These are phyloP conservation scores for Nycteola revayana DNA, from an alignment of 2,888 invertebrate genomes.

Conservation along the genomic window DNA sequence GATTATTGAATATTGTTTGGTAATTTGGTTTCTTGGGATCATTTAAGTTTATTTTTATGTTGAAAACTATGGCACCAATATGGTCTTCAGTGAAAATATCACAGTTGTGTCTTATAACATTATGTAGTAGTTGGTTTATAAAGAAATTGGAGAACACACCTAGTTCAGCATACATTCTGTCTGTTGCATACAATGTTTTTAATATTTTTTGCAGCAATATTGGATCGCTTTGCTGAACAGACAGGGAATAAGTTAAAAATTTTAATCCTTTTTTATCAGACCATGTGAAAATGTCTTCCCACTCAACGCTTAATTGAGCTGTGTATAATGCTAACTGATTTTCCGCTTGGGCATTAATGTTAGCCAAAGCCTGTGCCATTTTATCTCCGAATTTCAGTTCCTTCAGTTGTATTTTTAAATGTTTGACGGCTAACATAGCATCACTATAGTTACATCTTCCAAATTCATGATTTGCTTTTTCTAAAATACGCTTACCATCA, in stretches of 20 bases:
- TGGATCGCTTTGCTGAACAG: slow-evolving; percentile 69
- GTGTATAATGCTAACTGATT: slow-evolving; percentile 64
- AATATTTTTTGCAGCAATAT: slow-evolving; percentile 60
- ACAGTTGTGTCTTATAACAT: slow-evolving; percentile 68
- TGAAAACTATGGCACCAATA: slow-evolving; percentile 66
- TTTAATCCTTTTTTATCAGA: slow-evolving; percentile 58
- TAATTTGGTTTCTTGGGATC: slow-evolving; percentile 60
- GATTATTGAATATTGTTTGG: slow-evolving; percentile 69
- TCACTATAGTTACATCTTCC: slow-evolving; percentile 59
- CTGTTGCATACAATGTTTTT: slow-evolving; percentile 61
- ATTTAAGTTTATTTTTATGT: slow-evolving; percentile 63
- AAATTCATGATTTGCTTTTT: slow-evolving; percentile 64
- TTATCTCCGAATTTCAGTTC: slow-evolving; percentile 57
- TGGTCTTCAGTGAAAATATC: slow-evolving; percentile 70
- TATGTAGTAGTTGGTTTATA: slow-evolving; percentile 60
- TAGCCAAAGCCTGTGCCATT: slow-evolving; percentile 48
- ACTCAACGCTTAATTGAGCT: slow-evolving; percentile 68
- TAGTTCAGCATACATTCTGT: slow-evolving; percentile 67
- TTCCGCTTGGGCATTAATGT: slow-evolving; percentile 58
- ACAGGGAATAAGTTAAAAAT: slow-evolving; percentile 59
- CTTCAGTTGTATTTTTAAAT: slow-evolving; percentile 46
- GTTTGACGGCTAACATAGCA: slow-evolving; percentile 54
- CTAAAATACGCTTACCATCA: slow-evolving; percentile 57
- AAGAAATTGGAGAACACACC: slow-evolving; percentile 71
- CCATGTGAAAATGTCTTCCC: slow-evolving; percentile 73